Evolutionary conservation across 2,113 vertebrate species (phyloP), one percentile per base, ranked within the genome.

Genomic region (Colius striatus): DNA sequence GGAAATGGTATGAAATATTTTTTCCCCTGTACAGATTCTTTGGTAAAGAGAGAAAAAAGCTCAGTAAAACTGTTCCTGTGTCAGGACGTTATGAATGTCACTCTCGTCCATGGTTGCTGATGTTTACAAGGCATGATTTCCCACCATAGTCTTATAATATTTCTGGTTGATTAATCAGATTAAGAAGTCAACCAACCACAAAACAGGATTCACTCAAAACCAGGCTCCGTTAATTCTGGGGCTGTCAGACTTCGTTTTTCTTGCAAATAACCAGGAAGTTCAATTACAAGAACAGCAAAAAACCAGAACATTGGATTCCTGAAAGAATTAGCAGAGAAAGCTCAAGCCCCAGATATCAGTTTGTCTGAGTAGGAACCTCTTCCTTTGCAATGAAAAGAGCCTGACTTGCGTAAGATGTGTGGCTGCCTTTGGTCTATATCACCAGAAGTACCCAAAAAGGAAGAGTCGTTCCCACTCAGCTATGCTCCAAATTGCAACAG

Each of bases 141-240:
- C 87, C 82, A 82, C 45, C 41, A 95, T 21, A 70, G 66, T 68
- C 50, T 82, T 87, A 57, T 10, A 91, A 57, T 72, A 95, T 87
- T 92, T 92, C 84, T 84, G 36, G 23, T 9, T 90, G 82, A 88
- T 85, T 95, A 95, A 94, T 94, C 76, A 82, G 78, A 87, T 94
- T 90, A 94, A 72, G 50, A 85, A 93, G 66, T 72, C 87, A 93
- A 93, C 86, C 91, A 94, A 21, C 78, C 71, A 63, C 27, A 16
- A 95, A 96, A 91, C 71, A 86, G 72, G 94, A 96, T 83, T 92
- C 92, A 83, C 67, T 16, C 15, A 47, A 92, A 94, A 87, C 41
- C 47, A 93, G 82, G 60, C 85, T 93, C 67, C 74, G 43, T 73
- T 94, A 93, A 93, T 93, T 83, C 55, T 73, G 23, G 16, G 27